Conservation (phyloP, 2,113 vertebrate genomes). For the Fukomys damarensis region DNA sequence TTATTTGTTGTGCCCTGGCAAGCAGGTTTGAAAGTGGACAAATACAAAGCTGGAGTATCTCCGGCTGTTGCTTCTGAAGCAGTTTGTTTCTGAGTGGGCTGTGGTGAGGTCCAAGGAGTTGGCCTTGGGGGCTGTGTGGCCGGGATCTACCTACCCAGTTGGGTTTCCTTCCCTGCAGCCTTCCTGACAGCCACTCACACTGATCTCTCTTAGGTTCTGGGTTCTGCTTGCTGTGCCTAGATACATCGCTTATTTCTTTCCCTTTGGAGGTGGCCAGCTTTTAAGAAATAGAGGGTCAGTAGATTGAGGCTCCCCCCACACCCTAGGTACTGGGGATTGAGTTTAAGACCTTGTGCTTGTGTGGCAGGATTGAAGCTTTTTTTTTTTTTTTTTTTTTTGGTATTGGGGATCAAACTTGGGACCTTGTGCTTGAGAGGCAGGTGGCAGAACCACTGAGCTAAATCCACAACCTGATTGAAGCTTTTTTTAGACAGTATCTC, state of each 20-base stretch:
- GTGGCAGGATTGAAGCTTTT: too few relatives aligned
- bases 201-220: not conserved
- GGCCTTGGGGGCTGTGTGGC: not conserved
- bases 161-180: not conserved
- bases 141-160: not conserved
- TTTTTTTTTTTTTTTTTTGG: too few relatives aligned
- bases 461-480: too few relatives aligned
- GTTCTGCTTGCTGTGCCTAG: not conserved
- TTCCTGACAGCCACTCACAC: not conserved
- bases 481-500: not conserved
- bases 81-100: not conserved
- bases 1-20: not conserved
- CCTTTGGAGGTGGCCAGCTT: not conserved
- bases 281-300: not conserved
- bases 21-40: not conserved
- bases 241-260: not conserved
- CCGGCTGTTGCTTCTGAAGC: not conserved
- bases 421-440: too few relatives aligned
- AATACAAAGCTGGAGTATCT: not conserved
- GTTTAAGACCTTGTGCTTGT: too few relatives aligned
- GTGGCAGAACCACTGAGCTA: too few relatives aligned
- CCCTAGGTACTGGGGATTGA: too few relatives aligned
- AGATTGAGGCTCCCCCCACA: not conserved
- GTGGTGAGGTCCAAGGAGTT: not conserved
- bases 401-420: too few relatives aligned